Evolutionary conservation across 2,113 vertebrate species (phyloP), one percentile per base, ranked within the genome.

Genomic region (Arizona elegans): DNA sequence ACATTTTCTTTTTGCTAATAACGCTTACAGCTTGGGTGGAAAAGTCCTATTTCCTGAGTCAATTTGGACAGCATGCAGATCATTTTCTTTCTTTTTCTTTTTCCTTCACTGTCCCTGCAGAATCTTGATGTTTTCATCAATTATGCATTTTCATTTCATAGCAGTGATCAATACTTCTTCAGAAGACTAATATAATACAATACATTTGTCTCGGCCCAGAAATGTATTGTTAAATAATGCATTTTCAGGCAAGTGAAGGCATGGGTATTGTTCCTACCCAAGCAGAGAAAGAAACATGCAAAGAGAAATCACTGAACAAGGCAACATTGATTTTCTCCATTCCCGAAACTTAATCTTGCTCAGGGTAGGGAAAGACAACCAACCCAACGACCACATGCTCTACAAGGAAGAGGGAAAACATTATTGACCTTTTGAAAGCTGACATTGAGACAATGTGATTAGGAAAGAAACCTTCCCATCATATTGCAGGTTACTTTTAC

Each of bases 71-170:
- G 53, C 92, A 94, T 94, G 92, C 95, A 95, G 93, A 95, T 96
- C 52, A 96, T 94, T 94, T 96, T 93, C 58, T 93, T 53, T 95
- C 97, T 95, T 95, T 93, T 53, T 95, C 97, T 95, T 95, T 94
- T 90, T 96, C 91, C 94, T 89, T 95, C 75, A 90, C 94, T 95
- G 88, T 95, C 89, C 62, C 94, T 19, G 6, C 19, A 96, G 93
- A 92, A 95, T 92, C 89, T 92, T 91, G 85, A 94, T 91, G 93
- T 95, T 97, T 97, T 97, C 92, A 96, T 97, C 96, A 96, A 96
- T 97, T 97, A 95, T 91, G 95, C 96, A 97, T 97, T 97, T 97
- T 96, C 94, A 94, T 97, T 97, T 97, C 95, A 88, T 94, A 96
- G 95, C 92, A 26, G 92, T 95, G 96, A 96, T 97, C 96, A 52